These are phyloP conservation scores for Schizopygopsis malacanthus DNA, from an alignment of 2,797 vertebrate species.

Conservation along the genomic window DNA sequence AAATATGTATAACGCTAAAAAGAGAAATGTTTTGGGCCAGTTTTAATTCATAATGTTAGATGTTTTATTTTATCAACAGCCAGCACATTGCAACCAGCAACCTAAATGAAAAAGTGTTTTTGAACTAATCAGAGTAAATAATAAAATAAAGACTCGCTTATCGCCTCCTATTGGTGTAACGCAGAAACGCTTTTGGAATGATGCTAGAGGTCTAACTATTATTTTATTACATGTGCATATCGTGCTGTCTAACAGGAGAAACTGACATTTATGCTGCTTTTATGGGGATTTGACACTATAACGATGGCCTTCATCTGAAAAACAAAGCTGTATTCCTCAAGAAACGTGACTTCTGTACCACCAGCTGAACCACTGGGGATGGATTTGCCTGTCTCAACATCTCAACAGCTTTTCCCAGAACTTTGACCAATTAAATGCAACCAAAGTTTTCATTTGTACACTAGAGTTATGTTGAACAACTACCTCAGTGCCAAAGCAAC, in stretches of 20 bases:
- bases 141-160: background rate
- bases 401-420: slow-evolving; percentile 20
- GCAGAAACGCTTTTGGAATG: background rate
- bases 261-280: background rate
- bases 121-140: background rate
- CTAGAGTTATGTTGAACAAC: slow-evolving; percentile 27
- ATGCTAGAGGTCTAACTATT: background rate
- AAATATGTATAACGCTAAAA: background rate
- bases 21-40: background rate
- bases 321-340: slow-evolving; percentile 13
- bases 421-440: slow-evolving; percentile 54
- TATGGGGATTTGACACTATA: background rate
- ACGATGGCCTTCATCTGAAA: background rate
- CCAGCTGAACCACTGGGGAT: slow-evolving; percentile 6
- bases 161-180: background rate
- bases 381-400: slow-evolving; percentile 24
- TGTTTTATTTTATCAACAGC: background rate
- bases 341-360: background rate
- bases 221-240: background rate
- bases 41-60: background rate
- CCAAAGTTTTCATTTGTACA: slow-evolving; percentile 60
- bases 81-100: background rate
- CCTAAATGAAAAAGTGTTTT: background rate
- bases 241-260: background rate
- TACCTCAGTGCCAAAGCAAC: background rate